Evolutionary conservation across 2,113 vertebrate species (phyloP).

Genomic region (Jacana jacana): DNA sequence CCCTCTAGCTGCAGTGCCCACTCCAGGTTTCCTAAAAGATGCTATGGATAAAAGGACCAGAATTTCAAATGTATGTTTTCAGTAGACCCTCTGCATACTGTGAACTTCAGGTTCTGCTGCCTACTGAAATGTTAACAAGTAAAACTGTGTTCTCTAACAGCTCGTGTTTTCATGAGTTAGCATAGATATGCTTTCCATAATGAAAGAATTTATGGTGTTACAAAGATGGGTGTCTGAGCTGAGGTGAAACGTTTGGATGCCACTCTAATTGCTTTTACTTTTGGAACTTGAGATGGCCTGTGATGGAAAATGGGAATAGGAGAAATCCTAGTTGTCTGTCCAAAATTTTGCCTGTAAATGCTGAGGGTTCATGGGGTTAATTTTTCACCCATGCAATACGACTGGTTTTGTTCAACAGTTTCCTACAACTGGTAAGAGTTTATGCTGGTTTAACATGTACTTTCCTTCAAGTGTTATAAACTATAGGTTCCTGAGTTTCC

Average conservation of each 20-base stretch:
- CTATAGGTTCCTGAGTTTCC: not conserved
- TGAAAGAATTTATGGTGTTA: not conserved
- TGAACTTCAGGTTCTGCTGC: not conserved
- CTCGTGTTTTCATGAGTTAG: not conserved
- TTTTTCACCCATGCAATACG: not conserved
- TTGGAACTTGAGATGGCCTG: not conserved
- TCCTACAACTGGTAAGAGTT: not conserved
- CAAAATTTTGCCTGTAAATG: not conserved
- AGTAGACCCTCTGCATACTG: not conserved
- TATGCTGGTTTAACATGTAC: not conserved
- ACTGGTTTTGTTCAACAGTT: not conserved
- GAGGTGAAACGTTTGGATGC: not conserved
- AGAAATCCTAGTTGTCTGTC: not conserved
- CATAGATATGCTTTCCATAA: not conserved
- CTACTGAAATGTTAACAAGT: not conserved
- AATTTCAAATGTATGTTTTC: not conserved
- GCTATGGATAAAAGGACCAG: not conserved
- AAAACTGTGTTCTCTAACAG: not conserved
- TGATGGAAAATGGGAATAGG: not conserved
- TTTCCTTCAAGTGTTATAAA: not conserved
- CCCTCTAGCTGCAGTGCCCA: accelerated
- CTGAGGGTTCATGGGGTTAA: accelerated
- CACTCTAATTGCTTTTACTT: not conserved
- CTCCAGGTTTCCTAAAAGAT: not conserved
- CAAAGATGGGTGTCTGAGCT: not conserved